Base-by-base conservation (phyloP, 2,797 vertebrate genomes). In the Cryptoblepharus egeriae region DNA sequence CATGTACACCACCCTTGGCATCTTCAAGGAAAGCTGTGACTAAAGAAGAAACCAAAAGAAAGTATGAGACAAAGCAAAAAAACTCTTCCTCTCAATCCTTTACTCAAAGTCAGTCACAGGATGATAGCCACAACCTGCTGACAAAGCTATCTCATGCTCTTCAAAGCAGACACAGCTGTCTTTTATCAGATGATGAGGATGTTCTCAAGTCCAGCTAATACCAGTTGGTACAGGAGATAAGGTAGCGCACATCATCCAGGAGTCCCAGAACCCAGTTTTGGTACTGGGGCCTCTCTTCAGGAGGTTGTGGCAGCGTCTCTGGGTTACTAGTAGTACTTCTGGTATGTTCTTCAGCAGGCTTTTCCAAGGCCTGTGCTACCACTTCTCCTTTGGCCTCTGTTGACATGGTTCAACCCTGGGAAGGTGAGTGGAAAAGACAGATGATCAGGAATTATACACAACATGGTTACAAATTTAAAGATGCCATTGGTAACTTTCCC, bases 181-280 rank as follows among this genome's bases (percentile, higher is more conserved):
- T 52, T 52, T 52, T 52, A 6, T 52, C 49, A 45, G 30, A 52
- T 18, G 15, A 52, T 18, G 15, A 52, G 15, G 49, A 13, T 52
- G 49, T 52, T 15, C 15, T 16, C 2, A 52, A 52, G 13, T 52
- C 49, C 49, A 2, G 28, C 45, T 74, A 81, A 3, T 81, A 81
- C 79, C 79, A 81, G 28, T 81, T 81, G 70, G 79, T 81, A 45
- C 79, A 81, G 26, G 70, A 67, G 70, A 81, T 74, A 4, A 81
- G 79, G 30, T 74, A 81, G 16, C 79, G 7, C 32, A 55, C 61
- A 4, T 81, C 79, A n/a, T 81, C 70, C 45, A 81, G 45, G 3
- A 52, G 7, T 18, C 64, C 79, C 49, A 74, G 24, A 20, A 81
- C 70, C 79, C 79, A 81, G 26, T 30, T 24, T 12, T 65, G 60